Percentiles rank a stretch among this genome's conserved stretches.
Conservation (phyloP, 2,888 invertebrate genomes). For the Tiliacea citrago region DNA sequence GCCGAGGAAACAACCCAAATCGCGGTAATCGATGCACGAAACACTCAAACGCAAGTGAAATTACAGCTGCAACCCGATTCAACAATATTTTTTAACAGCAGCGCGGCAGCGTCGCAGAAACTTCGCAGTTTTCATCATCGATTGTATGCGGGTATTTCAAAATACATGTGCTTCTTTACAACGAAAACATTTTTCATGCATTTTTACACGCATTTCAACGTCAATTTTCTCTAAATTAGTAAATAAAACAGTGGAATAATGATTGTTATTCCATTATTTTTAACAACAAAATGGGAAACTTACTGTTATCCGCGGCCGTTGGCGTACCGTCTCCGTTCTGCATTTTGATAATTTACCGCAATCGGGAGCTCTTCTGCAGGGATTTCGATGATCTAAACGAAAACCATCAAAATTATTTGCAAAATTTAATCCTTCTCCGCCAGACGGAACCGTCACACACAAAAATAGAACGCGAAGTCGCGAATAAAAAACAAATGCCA, state of each 20-base stretch:
- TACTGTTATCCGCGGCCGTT: slow-evolving; percentile 83
- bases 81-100: slow-evolving; percentile 63
- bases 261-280: slow-evolving; percentile 81
- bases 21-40: slow-evolving; percentile 84
- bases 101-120: slow-evolving; percentile 54
- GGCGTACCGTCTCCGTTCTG: slow-evolving; percentile 88
- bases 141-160: slow-evolving; percentile 81
- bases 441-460: slow-evolving; percentile 89
- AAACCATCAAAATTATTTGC: slow-evolving; percentile 85
- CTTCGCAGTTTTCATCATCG: slow-evolving; percentile 61
- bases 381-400: slow-evolving; percentile 79
- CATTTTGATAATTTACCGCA: slow-evolving; percentile 84
- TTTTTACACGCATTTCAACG: slow-evolving; percentile 58
- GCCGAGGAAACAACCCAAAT: slow-evolving; percentile 85
- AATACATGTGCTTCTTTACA: slow-evolving; percentile 71
- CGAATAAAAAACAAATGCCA: slow-evolving; percentile 88
- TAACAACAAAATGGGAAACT: slow-evolving; percentile 83
- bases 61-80: slow-evolving; percentile 70
- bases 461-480: slow-evolving; percentile 91
- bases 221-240: slow-evolving; percentile 70
- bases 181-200: slow-evolving; percentile 45
- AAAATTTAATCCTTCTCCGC: slow-evolving; percentile 82
- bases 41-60: slow-evolving; percentile 83
- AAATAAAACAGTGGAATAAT: slow-evolving; percentile 80
- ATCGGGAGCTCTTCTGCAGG: slow-evolving; percentile 80